phyloP scores from a whole-genome alignment of 2,113 vertebrate genomes.

The Platichthys flesus region DNA sequence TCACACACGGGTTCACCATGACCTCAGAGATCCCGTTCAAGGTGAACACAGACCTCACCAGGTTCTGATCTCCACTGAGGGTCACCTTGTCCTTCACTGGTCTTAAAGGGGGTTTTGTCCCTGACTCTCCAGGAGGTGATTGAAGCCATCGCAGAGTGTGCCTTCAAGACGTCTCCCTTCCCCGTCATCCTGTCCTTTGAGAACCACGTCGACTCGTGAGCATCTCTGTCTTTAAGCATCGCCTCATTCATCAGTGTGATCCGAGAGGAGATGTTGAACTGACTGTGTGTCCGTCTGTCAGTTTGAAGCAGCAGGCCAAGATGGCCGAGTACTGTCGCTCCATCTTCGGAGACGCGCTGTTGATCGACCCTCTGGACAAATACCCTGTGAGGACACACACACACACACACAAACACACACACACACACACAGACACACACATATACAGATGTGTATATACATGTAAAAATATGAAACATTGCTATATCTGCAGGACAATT shows the following conservation, averaged over 20 bases:
- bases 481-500: no score
- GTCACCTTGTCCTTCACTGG: neutral
- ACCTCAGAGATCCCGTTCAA: constrained; percentile 98
- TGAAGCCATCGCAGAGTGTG: constrained; percentile 98
- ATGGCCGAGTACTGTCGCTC: constrained; percentile 98
- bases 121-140: constrained; percentile 91
- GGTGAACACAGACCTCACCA: constrained; percentile 74
- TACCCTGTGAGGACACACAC: constrained; percentile 86
- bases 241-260: neutral
- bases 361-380: constrained; percentile 96
- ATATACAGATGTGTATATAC: neutral
- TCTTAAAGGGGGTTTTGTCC: neutral
- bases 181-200: constrained; percentile 98
- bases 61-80: neutral
- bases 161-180: constrained; percentile 98
- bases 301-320: constrained; percentile 98
- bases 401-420: constrained; percentile 3
- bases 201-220: constrained; percentile 99
- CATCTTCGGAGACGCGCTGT: constrained; percentile 94
- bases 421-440: neutral
- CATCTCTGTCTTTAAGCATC: constrained; percentile 18
- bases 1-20: constrained; percentile 99
- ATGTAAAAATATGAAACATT: neutral
- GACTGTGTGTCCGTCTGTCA: constrained; percentile 55
- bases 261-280: neutral